Percentiles rank a stretch among this genome's conserved stretches.
Evolutionary conservation across 2,113 vertebrate genomes (phyloP).

Genomic region (Oncorhynchus gorbuscha): DNA sequence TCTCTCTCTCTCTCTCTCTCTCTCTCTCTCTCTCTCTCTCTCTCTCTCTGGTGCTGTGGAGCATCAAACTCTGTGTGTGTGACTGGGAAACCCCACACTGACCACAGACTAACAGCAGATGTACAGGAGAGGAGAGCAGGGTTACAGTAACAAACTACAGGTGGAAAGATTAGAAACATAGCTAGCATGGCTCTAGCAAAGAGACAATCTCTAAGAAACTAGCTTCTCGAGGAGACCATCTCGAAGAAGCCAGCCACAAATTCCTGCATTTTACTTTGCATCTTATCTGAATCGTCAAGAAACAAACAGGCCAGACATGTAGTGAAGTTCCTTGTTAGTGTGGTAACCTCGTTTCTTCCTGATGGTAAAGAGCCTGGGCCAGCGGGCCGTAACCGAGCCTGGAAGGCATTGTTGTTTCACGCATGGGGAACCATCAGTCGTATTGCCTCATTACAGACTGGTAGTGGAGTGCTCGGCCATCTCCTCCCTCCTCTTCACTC

Average conservation of each 20-base stretch:
- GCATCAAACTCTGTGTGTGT: not conserved
- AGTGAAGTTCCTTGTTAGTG: not conserved
- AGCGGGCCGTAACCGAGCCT: not conserved
- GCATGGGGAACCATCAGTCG: constrained; percentile 15
- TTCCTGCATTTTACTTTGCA: no score
- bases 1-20: no score
- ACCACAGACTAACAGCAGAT: no score
- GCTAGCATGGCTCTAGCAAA: no score
- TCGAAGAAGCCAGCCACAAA: no score
- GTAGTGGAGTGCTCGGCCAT: constrained; percentile 23
- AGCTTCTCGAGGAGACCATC: no score
- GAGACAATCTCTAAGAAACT: no score
- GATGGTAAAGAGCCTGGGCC: constrained; percentile 21
- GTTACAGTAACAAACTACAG: not conserved
- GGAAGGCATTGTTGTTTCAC: constrained; percentile 28
- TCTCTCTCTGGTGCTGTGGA: not conserved
- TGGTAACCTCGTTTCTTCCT: constrained; percentile 21
- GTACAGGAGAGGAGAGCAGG: not conserved
- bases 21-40: not conserved
- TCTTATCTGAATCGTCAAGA: no score
- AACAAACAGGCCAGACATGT: no score
- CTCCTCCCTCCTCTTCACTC: not conserved
- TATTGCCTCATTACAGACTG: constrained; percentile 42
- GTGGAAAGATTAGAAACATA: not conserved
- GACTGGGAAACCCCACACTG: not conserved